Evolutionary conservation across 1,140 invertebrate species (phyloP).

Genomic region (Aphis gossypii): DNA sequence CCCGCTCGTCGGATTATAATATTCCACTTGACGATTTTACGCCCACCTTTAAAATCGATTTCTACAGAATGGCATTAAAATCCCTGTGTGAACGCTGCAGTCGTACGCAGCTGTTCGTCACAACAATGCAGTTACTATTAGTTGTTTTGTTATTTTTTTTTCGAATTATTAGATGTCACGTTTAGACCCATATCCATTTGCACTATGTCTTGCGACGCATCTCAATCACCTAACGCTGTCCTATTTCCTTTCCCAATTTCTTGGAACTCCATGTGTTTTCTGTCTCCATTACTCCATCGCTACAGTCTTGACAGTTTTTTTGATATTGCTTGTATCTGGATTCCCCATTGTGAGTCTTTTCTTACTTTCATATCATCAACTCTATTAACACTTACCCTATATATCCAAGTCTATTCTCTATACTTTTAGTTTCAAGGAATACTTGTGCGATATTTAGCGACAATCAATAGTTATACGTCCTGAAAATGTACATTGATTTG

Average conservation of each 20-base stretch:
- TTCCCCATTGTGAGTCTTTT: too few species aligned
- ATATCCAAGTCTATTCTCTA: too few species aligned
- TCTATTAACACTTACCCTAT: too few species aligned
- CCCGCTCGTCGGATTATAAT: constrained; percentile 2
- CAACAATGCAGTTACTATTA: background rate
- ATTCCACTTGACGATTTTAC: background rate
- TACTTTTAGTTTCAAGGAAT: background rate
- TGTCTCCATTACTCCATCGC: too few species aligned
- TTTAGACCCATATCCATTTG: background rate
- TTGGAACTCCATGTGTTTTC: too few species aligned
- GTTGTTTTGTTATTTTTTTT: background rate
- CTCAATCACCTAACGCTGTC: too few species aligned
- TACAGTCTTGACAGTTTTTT: too few species aligned
- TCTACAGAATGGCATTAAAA: background rate
- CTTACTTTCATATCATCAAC: too few species aligned
- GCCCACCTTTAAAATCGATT: background rate
- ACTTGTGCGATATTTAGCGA: background rate
- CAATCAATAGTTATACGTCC: background rate
- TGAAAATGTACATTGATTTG: background rate
- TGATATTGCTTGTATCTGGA: too few species aligned
- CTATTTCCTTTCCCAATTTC: too few species aligned
- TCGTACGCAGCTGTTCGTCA: background rate
- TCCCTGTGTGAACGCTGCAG: background rate
- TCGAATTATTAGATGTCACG: background rate
- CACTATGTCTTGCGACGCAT: background rate